Evolutionary conservation across 1,140 invertebrate species (phyloP), one percentile per base, ranked within the genome.

Genomic region (Diachasma alloeum): DNA sequence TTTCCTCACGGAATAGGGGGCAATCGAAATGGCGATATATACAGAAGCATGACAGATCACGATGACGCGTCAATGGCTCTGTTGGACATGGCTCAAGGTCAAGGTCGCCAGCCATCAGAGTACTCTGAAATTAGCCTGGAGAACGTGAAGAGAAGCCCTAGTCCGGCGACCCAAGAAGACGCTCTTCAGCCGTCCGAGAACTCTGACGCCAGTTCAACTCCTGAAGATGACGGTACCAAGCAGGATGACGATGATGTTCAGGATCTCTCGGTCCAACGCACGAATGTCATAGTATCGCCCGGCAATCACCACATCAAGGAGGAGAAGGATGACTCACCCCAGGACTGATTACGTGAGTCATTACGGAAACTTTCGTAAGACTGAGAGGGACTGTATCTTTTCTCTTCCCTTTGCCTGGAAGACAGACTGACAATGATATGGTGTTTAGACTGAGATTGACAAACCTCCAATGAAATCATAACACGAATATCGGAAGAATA

Each of bases 1-100:
- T 92, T 91, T 59, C 90, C 89, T 0, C 92, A 90, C 70, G 88
- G 88, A 0, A 81, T 90, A 4, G 89, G 89, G 53, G 82, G 83
- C 0, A 88, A 87, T 36, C 75, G 78, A 4, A 88, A 88, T 31
- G 87, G 87, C 0, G 77, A 63, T 17, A 85, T 87, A 68, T 87
- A 88, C 8, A 70, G 72, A 8, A 63, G 79, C 44, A 11, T 85
- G 66, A 83, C 85, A 37, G 72, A 89, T 19, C 81, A 71, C 39
- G 80, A 84, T 11, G 80, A 84, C 71, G 84, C 85, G 1, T 53
- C 1, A 82, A 81, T 19, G 66, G 31, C 31, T 15, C 10, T 39
- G 78, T 78, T 19, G 81, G 48, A 53, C 48, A 53, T 53, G 48
- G 78, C 15, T 72, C 83, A 15, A 80, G 81, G n/a, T 81, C 83